Evolutionary conservation across 2,113 vertebrate species (phyloP), one percentile per base, ranked within the genome.

Genomic region (Calidris pugnax): DNA sequence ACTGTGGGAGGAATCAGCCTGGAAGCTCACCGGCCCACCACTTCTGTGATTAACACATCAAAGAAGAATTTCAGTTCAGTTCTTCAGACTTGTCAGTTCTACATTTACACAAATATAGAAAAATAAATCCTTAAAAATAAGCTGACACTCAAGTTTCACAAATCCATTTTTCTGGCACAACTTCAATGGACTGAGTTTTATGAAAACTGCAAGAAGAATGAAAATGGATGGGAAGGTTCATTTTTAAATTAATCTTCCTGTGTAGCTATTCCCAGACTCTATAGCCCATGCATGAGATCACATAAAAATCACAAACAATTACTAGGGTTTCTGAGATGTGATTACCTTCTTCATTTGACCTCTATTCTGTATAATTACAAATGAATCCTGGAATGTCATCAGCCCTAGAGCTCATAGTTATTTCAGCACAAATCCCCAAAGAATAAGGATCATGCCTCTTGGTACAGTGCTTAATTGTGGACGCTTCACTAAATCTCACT

Each of bases 61-160:
- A 80, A 95, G 75, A 56, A 77, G 66, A 78, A 55, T 67, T 83
- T 89, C 30, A 69, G 45, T 73, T 92, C 48, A 30, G 57, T 82
- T 94, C 74, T 74, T 72, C 81, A 87, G 27, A 50, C 48, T 82
- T 89, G 62, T 60, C 17, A 14, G 62, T 78, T 92, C 69, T 92
- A 75, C 78, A 57, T 84, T 95, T 90, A 76, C 22, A 63, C 33
- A 85, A 72, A 57, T 41, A 75, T 3, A 84, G 64, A 67, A 57
- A 78, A 92, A 87, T 56, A 91, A 82, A 78, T 75, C 56, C 85
- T 89, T 85, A 64, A 91, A 94, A 95, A 79, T 75, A 21, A 85
- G 50, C 48, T 85, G 81, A 82, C 60, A 27, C 48, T 89, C 57
- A 79, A 53, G 50, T 82, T 95, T 78, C 62, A 39, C 14, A 18